Evolutionary conservation across 2,113 vertebrate genomes (phyloP).

Genomic region (Cervus canadensis): DNA sequence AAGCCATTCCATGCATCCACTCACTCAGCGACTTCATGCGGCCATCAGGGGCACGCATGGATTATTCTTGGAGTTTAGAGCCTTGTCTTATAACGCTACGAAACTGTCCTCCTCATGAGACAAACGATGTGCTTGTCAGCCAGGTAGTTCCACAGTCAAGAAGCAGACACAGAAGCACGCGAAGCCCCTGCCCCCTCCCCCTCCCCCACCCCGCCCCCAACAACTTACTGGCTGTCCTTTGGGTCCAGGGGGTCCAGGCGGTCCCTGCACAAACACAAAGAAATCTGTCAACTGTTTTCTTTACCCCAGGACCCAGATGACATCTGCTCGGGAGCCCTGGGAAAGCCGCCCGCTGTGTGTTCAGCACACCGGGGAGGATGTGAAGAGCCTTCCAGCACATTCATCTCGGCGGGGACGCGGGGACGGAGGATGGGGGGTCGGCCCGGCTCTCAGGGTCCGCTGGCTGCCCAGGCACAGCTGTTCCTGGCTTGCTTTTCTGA

Average conservation of each 20-base stretch:
- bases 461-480: neutral
- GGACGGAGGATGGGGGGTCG: neutral
- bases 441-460: neutral
- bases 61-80: neutral
- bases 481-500: neutral
- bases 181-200: neutral
- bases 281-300: conserved; percentile 20
- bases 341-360: neutral
- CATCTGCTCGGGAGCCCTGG: conserved; percentile 3
- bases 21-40: neutral
- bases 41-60: neutral
- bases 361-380: neutral
- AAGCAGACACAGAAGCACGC: accelerated
- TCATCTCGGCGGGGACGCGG: neutral
- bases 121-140: neutral
- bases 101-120: accelerated
- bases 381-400: neutral
- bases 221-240: conserved; percentile 87
- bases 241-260: conserved; percentile 84
- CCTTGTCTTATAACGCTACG: neutral
- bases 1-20: accelerated
- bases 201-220: accelerated
- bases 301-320: neutral
- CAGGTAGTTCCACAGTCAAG: accelerated
- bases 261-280: conserved; percentile 85